Evolutionary conservation across 2,797 vertebrate species (phyloP).

Genomic region (Xenops minutus): DNA sequence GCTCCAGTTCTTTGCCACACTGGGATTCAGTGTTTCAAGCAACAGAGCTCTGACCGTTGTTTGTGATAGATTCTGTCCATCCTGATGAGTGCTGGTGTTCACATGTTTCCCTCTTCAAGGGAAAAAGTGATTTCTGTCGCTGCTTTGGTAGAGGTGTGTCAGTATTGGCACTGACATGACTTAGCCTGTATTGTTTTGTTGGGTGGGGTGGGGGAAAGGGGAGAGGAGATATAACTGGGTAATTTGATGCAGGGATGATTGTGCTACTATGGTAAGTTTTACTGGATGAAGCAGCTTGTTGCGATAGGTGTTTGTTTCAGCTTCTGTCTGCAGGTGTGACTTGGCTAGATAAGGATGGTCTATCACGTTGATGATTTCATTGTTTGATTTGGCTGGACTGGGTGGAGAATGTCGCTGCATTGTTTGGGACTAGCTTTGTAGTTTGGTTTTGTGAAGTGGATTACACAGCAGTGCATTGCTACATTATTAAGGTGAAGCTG

Average conservation of each 20-base stretch:
- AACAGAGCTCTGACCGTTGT: background rate
- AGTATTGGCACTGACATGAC: background rate
- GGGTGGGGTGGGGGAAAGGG: conserved; percentile 49
- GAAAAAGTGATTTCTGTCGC: background rate
- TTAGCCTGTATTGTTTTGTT: background rate
- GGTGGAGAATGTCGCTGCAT: conserved; percentile 48
- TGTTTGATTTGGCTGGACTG: conserved; percentile 63
- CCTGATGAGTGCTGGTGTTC: background rate
- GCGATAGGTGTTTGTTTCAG: conserved; percentile 39
- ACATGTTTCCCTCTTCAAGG: background rate
- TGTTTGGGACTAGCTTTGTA: conserved; percentile 57
- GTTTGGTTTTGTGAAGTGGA: conserved; percentile 35
- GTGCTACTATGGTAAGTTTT: conserved; percentile 44
- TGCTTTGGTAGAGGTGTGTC: conserved; percentile 4
- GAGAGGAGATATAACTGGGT: background rate
- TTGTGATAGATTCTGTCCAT: background rate
- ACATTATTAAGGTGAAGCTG: conserved; percentile 36
- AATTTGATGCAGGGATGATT: conserved; percentile 20
- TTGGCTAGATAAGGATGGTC: conserved; percentile 55
- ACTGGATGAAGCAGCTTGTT: conserved; percentile 47
- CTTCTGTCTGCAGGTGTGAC: conserved; percentile 60
- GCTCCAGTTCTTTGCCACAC: background rate
- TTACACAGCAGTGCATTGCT: background rate
- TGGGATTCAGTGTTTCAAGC: background rate
- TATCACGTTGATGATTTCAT: conserved; percentile 54